phyloP scores from a whole-genome alignment of 2,888 invertebrate genomes.

The Dryomyza anilis region DNA sequence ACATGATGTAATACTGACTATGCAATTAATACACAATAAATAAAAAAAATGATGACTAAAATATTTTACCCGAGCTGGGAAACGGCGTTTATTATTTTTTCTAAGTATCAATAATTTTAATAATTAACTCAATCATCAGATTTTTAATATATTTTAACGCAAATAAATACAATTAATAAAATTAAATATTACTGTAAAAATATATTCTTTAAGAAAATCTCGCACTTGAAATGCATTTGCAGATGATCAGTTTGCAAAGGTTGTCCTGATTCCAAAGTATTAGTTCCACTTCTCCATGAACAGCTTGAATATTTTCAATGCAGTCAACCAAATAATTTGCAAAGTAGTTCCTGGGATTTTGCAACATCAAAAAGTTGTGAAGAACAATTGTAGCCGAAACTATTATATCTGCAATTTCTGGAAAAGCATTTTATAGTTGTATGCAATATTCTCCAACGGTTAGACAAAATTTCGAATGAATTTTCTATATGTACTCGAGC shows the following conservation, averaged over 20 bases:
- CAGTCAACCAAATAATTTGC: background rate
- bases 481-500: conserved; percentile 4
- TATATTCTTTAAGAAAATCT: background rate
- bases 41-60: too few species aligned
- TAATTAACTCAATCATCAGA: background rate
- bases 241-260: background rate
- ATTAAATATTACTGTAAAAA: background rate
- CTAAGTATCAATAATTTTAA: too few species aligned
- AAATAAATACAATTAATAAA: background rate
- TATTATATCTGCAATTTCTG: conserved; percentile 12
- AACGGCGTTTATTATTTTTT: background rate
- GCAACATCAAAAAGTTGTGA: conserved; percentile 18
- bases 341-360: background rate
- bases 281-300: background rate
- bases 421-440: background rate
- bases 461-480: conserved; percentile 12
- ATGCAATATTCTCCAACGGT: conserved; percentile 10
- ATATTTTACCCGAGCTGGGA: too few species aligned
- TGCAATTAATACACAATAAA: too few species aligned
- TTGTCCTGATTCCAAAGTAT: background rate
- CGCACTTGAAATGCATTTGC: background rate
- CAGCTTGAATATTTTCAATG: background rate
- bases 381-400: conserved; percentile 12
- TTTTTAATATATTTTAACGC: background rate
- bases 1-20: too few species aligned